These are phyloP conservation scores for Azorinus chamasolen DNA, from an alignment of 2,888 invertebrate genomes.

Conservation along the genomic window DNA sequence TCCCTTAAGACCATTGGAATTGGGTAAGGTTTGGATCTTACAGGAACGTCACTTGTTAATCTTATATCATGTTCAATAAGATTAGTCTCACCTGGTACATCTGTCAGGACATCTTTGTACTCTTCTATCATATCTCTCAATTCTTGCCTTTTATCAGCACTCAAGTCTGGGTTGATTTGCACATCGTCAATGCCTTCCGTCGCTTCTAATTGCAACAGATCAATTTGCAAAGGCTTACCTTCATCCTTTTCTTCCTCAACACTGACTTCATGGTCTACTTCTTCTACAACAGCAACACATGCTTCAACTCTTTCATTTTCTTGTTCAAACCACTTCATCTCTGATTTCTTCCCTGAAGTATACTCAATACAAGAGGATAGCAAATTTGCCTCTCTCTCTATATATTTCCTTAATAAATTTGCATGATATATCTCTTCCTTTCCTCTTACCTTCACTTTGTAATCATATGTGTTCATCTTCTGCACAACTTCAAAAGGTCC, in stretches of 20 bases:
- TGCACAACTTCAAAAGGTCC: slow-evolving; percentile 35
- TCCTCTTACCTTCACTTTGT: slow-evolving; percentile 33
- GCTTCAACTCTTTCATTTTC: too few species aligned
- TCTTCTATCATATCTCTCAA: slow-evolving; percentile 11
- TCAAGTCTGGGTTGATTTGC: not conserved
- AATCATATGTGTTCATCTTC: slow-evolving; percentile 27
- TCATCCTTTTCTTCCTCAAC: too few species aligned
- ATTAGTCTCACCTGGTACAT: slow-evolving; percentile 29
- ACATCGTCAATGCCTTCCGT: slow-evolving; percentile 8
- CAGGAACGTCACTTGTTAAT: slow-evolving; percentile 22
- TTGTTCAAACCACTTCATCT: too few species aligned
- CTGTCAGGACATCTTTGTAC: slow-evolving; percentile 22
- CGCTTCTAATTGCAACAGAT: too few species aligned
- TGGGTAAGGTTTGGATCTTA: slow-evolving; percentile 48
- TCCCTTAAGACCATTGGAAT: slow-evolving; percentile 39
- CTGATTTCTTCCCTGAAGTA: too few species aligned
- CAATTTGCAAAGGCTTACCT: too few species aligned
- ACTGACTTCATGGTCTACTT: too few species aligned
- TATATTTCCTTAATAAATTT: slow-evolving; percentile 49
- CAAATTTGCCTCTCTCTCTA: not conserved
- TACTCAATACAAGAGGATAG: too few species aligned
- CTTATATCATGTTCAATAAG: slow-evolving; percentile 32
- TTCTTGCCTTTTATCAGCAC: slow-evolving; percentile 2
- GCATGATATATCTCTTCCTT: slow-evolving; percentile 38
- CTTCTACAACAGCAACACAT: too few species aligned